Percentiles rank a stretch among this genome's conserved stretches.
Conservation (phyloP, 2,797 vertebrate genomes). For the Sebastes nivosus region DNA sequence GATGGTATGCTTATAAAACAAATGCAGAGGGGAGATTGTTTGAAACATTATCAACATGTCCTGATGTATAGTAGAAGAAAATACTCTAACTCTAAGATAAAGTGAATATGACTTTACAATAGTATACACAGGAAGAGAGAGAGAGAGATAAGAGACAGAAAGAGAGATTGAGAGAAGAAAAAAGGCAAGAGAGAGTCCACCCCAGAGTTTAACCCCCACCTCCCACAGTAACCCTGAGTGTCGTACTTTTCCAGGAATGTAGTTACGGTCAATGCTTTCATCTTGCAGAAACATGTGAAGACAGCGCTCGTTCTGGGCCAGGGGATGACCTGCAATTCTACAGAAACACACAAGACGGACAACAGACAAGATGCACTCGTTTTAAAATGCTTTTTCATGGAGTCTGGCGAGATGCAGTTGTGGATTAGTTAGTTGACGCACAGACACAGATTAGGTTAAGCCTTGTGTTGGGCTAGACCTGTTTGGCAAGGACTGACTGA, state of each 20-base stretch:
- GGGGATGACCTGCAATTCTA: constrained; percentile 98
- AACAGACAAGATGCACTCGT: background rate
- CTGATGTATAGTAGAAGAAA: constrained; percentile 28
- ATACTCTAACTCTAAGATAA: constrained; percentile 24
- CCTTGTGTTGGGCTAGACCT: background rate
- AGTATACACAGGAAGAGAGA: constrained; percentile 11
- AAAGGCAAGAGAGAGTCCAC: constrained; percentile 34
- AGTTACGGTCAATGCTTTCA: constrained; percentile 95
- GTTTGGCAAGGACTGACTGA: background rate
- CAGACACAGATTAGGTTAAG: constrained; percentile 1
- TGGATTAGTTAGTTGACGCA: background rate
- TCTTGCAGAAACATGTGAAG: constrained; percentile 99
- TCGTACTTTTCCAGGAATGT: constrained; percentile 98
- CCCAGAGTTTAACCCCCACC: constrained; percentile 42
- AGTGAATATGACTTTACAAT: constrained; percentile 45
- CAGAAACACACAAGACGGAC: constrained; percentile 37
- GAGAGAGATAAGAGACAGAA: constrained; percentile 1
- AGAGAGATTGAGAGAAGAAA: constrained; percentile 26
- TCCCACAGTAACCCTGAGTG: constrained; percentile 84
- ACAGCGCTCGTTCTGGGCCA: constrained; percentile 99
- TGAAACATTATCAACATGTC: constrained; percentile 24
- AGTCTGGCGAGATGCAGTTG: constrained; percentile 2
- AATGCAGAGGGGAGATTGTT: too few relatives aligned
- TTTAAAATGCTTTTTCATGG: background rate
- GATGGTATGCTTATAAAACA: too few relatives aligned